Percentiles rank a stretch among this genome's conserved stretches.
Evolutionary conservation across 2,888 invertebrate genomes (phyloP).

Genomic region (Heliothis peltigera): DNA sequence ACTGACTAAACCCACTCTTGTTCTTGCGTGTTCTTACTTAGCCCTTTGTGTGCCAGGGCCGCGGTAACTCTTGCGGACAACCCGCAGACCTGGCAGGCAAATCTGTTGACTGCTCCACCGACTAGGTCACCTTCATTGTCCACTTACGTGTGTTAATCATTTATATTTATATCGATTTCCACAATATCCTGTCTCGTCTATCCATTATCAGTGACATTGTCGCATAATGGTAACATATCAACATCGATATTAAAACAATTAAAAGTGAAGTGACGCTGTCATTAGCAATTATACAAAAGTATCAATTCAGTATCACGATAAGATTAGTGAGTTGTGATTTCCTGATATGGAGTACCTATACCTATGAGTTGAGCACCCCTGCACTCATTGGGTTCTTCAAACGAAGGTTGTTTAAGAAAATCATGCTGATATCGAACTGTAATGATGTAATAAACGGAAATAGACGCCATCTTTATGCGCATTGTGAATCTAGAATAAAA

Average conservation of each 20-base stretch:
- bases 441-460: no score
- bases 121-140: background rate
- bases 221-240: slow-evolving; percentile 20
- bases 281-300: slow-evolving; percentile 23
- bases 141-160: slow-evolving; percentile 2
- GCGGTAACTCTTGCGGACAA: no score
- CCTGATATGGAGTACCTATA: background rate
- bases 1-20: no score
- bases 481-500: no score
- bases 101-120: no score
- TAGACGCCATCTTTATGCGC: no score
- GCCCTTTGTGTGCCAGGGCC: no score
- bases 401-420: no score
- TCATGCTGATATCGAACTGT: no score
- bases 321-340: slow-evolving; percentile 17
- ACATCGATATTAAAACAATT: slow-evolving; percentile 22
- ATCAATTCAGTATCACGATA: slow-evolving; percentile 45
- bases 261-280: slow-evolving; percentile 30
- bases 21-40: no score
- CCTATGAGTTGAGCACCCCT: background rate
- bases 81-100: no score
- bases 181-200: slow-evolving; percentile 16
- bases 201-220: slow-evolving; percentile 13
- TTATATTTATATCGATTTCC: slow-evolving; percentile 1
- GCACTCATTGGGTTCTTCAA: no score